Evolutionary conservation across 2,888 invertebrate species (phyloP), one percentile per base, ranked within the genome.

Genomic region (Mythimna vitellina): DNA sequence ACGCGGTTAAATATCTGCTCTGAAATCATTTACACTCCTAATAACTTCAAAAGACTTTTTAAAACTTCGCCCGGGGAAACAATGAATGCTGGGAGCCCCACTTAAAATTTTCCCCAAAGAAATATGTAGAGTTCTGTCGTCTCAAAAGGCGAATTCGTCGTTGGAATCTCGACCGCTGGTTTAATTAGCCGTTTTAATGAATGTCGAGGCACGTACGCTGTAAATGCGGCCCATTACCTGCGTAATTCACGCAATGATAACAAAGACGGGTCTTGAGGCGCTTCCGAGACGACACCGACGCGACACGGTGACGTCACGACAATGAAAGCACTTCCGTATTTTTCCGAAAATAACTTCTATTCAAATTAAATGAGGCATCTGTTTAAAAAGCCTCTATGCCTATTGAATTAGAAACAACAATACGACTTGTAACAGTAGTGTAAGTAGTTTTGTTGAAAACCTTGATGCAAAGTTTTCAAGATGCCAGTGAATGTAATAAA

Each of bases 151-250:
- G 90, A 86, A 92, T 92, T 90, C 91, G 90, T 90, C 89, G 89
- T 85, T 84, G 92, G 91, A 92, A 92, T 92, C 93, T 90, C 91
- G 89, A 84, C 90, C 90, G 89, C 89, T 88, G 92, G 92, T 94
- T 93, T 95, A 95, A 95, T 95, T 95, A 95, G 94, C 91, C 92
- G 88, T 89, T 91, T 91, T 95, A 95, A 95, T 95, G 93, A 95
- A 95, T 95, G 94, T 94, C 92, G 90, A 88, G 93, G 92, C 95
- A 95, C 95, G 95, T 95, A 93, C 94, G 92, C 90, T 91, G 91
- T 93, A 92, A 94, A 94, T 91, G 93, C 92, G 93, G 89, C 91
- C 93, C 94, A 94, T 95, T 95, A 94, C 94, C 94, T 93, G 91
- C 91, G 92, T 93, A 92, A 93, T 94, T 95, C 94, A 92, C 93